Base-by-base conservation (phyloP, 2,888 invertebrate species). In the Sclerodermus sp. region DNA sequence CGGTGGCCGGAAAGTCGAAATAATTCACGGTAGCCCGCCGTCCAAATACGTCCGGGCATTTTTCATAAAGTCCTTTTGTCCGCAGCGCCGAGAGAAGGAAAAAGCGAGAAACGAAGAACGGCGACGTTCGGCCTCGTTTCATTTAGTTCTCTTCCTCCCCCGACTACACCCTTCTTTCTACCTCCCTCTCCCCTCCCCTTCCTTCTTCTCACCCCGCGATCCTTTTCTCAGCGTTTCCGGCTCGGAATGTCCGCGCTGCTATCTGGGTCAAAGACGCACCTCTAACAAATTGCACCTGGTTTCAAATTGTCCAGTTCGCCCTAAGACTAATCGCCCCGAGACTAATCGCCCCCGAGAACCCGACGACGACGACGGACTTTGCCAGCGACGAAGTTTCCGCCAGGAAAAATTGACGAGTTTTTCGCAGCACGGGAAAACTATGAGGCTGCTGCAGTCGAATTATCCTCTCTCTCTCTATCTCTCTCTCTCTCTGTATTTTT, bases 261-360 rank as follows among this genome's bases (percentile, higher is more conserved):
- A 64, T 64, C 58, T 64, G 60, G 64, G 64, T 64, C 64, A 62
- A 39, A 54, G 36, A 39, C 47, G 42, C 48, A 18, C 10, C 36
- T 23, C 15, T 18, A 18, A 6, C 8, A 13, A 38, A 38, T 16
- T 15, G 23, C 23, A 23, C 23, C 23, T 23, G 23, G 23, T 23
- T 23, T 23, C 23, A 23, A 5, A 23, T 23, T 23, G 23, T 23
- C 3, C 23, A 23, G 23, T 23, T 8, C 23, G 23, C 23, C 8
- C 23, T 23, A 23, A 23, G 8, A 23, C 23, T 23, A 23, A 5
- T 23, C 23, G 8, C 3, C 4, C 4, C 23, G 3, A 23, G 8
- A 5, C 23, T 5, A 8, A 23, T 23, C 8, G 8, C n/a, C n/a
- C n/a, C n/a, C n/a, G n/a, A n/a, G n/a, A n/a, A n/a, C n/a, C n/a